Evolutionary conservation across 2,888 invertebrate species (phyloP), one percentile per base, ranked within the genome.

Genomic region (Diabrotica balteata): DNA sequence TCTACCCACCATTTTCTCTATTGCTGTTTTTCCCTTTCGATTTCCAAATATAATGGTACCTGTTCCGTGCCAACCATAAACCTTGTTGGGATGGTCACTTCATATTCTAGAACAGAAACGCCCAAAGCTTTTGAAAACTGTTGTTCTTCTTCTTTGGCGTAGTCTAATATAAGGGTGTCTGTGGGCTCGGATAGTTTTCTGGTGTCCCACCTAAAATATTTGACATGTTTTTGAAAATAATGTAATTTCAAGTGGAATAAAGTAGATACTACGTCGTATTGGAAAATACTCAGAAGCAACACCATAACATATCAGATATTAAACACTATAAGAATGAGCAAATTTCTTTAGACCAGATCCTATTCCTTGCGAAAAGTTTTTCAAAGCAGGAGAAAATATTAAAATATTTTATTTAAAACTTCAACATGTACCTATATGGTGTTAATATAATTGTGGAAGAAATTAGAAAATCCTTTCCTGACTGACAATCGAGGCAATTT

Each of bases 71-170:
- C 91, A 8, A 90, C 87, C 91, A 93, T 93, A 80, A 93, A 94
- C 73, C 93, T 88, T 7, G 94, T 93, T 0, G 94, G 94, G 79
- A 94, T 92, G 1, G 94, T 93, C 5, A 91, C 86, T 83, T 95
- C 95, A 81, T 93, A 95, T 80, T 95, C 94, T 71, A 95, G 83
- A 62, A 90, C 87, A 17, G 92, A 91, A 46, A 92, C 89, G 11
- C 93, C 94, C 73, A 90, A 87, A 1, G 93, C 91, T 63, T 89
- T 87, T 2, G 89, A 86, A 45, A 90, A 81, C 58, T 86, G 84
- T 77, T 90, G 90, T 43, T 86, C 85, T 65, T 92, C 91, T 57
- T 90, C 88, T 77, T 90, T 88, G 72, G 88, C 88, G 1, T 85
- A 84, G 82, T 94, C 93, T 75, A 94, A 86, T 5, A 91, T 87